Base-by-base conservation (phyloP, 1,140 invertebrate genomes). In the Atta texana region DNA sequence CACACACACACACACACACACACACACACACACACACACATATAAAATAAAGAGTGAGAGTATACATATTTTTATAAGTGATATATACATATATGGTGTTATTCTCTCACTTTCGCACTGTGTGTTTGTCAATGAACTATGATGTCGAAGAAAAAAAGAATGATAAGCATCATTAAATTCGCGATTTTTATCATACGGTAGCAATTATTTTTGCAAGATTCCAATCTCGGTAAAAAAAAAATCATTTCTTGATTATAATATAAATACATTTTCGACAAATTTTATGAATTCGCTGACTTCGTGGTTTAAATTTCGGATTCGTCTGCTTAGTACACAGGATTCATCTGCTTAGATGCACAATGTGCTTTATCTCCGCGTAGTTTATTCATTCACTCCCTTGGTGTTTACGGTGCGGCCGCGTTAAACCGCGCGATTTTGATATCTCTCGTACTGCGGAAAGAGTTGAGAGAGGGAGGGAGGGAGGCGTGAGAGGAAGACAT, bases 341-440 rank as follows among this genome's bases (percentile, higher is more conserved):
- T 59, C 10, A 24, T 76, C 31, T 18, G 18, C 34, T 49, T 78
- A n/a, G 49, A 10, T 57, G 28, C 24, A 49, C 39, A 49, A 14
- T 31, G 64, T 44, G 53, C 53, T 49, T 49, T 80, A 44, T 61
- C 53, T 21, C 34, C 14, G 28, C 3, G 24, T 49, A 82, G 55
- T 61, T 68, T 74, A 61, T 82, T 74, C 80, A 49, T 34, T 59
- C 53, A 28, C 12, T 24, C 21, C 24, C 3, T 34, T 44, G 18
- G 12, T 74, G 68, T 82, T 82, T 74, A 74, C 80, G 24, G 12
- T 21, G 34, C 18, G 34, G 16, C 24, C 34, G 57, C 31, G 64
- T 80, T 69, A 74, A 82, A 61, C 18, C 69, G 55, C 69, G 80
- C 55, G 57, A 75, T 84, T 84, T 75, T 34, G 55, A n/a, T 51